phyloP scores from a whole-genome alignment of 1,140 invertebrate genomes.

The Stegodyphus mimosarum region DNA sequence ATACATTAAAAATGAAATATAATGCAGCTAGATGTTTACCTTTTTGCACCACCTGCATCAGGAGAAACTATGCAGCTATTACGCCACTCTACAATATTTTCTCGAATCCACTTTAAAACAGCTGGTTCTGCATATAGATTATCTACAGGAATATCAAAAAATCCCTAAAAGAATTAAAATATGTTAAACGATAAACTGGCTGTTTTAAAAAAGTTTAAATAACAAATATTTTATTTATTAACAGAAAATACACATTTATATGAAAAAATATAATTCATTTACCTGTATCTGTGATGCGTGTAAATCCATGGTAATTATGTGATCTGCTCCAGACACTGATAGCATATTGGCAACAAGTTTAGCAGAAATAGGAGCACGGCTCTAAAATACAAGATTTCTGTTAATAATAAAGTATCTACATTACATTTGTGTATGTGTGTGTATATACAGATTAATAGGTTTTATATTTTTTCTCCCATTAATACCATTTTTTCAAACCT shows the following conservation, averaged over 20 bases:
- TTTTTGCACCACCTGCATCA: constrained; percentile 98
- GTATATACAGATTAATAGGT: too few relatives aligned
- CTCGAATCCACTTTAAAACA: constrained; percentile 98
- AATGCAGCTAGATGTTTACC: constrained; percentile 14
- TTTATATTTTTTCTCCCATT: too few relatives aligned
- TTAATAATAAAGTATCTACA: background rate
- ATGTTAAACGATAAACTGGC: too few relatives aligned
- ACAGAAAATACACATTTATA: background rate
- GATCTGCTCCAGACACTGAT: constrained; percentile 96
- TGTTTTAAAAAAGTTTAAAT: background rate
- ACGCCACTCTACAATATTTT: constrained; percentile 96
- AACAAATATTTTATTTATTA: background rate
- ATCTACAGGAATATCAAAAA: constrained; percentile 99
- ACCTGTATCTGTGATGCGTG: constrained; percentile 97
- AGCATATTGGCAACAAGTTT: constrained; percentile 99
- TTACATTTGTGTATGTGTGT: background rate
- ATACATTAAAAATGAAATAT: too few relatives aligned
- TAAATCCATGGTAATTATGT: constrained; percentile 99
- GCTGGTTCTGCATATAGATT: constrained; percentile 99
- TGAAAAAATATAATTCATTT: constrained; percentile 5
- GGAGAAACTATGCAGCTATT: constrained; percentile 96
- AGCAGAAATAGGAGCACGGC: constrained; percentile 98
- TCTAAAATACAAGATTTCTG: constrained; percentile 72
- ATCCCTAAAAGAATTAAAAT: constrained; percentile 71
- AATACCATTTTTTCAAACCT: too few relatives aligned